Base-by-base conservation (phyloP, 2,888 invertebrate genomes). In the Plebejus argus region DNA sequence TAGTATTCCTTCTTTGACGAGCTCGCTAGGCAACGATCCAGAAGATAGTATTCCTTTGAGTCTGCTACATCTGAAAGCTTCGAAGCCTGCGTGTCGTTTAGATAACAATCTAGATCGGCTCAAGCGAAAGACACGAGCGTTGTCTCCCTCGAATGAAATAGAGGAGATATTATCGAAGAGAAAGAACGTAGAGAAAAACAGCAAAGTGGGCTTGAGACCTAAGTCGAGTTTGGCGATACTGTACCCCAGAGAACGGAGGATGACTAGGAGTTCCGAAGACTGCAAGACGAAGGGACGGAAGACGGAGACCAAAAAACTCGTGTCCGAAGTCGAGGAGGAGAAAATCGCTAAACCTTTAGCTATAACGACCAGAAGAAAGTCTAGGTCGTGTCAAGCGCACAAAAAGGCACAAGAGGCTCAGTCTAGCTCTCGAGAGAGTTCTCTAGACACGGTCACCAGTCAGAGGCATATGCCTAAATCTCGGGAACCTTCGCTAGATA, bases 121-220 rank as follows among this genome's bases (percentile, higher is more conserved):
- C n/a, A 95, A 95, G 86, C 91, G 95, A 75, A 94, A 95, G 82
- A 90, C 95, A 15, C 88, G 95, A 79, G 95, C 95, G 33, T 86
- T 95, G 81, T 95, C 95, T 49, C 95, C 95, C 1, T 95, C 95
- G 15, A 94, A 95, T 82, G 95, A 95, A 88, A 93, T 95, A 56
- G 95, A 95, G 85, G 93, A 93, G 84, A 91, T 93, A 86, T 91
- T 92, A 83, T 91, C 93, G 1, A 94, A 94, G 80, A 87, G 92
- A 75, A 92, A 92, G 82, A 83, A 87, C 3, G 85, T 90, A 1
- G 93, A 93, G 77, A 91, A 88, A 79, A 87, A 85, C 75, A 83
- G 83, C 58, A 93, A 92, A 88, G 84, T 87, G 18, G 87, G 83
- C 23, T 83, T 93, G 20, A 86, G 94, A 66, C 94, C 94, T 0